These are phyloP conservation scores for Toxostoma redivivum DNA, from an alignment of 2,113 vertebrate genomes.

Conservation along the genomic window DNA sequence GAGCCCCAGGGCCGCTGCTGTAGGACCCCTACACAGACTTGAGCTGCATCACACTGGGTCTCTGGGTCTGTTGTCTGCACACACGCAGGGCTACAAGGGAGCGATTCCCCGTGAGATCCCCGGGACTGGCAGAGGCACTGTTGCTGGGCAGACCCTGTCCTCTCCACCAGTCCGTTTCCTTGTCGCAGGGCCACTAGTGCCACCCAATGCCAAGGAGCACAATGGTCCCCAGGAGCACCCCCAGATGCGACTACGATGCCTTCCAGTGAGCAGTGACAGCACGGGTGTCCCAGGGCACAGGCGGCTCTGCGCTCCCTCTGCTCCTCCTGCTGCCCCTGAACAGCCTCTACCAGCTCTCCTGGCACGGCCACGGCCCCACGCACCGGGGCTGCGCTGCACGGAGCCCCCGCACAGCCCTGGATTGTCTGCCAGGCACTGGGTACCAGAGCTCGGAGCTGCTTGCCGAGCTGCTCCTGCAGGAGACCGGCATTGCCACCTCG, in stretches of 20 bases:
- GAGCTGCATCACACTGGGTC: background rate
- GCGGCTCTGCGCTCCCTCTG: background rate
- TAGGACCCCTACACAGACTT: accelerated
- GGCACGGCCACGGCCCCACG: background rate
- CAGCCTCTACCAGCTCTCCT: background rate
- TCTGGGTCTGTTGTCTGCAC: accelerated
- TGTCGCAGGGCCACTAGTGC: accelerated
- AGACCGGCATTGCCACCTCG: conserved; percentile 41
- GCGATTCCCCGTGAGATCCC: accelerated
- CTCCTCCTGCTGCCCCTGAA: background rate
- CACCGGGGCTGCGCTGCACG: background rate
- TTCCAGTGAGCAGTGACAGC: background rate
- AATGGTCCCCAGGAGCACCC: background rate
- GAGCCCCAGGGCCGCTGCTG: accelerated
- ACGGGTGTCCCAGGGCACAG: background rate
- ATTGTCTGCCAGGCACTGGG: background rate
- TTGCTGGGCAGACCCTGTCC: background rate
- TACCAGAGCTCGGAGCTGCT: accelerated
- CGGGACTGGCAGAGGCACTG: accelerated
- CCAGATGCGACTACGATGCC: background rate
- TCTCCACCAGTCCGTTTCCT: accelerated
- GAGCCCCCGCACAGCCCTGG: background rate
- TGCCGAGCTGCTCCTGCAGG: background rate
- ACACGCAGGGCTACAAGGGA: accelerated
- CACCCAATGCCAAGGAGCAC: background rate